Percentiles rank a stretch among this genome's conserved stretches.
Evolutionary conservation across 2,797 vertebrate genomes (phyloP).

Genomic region (Buceros bicornis): DNA sequence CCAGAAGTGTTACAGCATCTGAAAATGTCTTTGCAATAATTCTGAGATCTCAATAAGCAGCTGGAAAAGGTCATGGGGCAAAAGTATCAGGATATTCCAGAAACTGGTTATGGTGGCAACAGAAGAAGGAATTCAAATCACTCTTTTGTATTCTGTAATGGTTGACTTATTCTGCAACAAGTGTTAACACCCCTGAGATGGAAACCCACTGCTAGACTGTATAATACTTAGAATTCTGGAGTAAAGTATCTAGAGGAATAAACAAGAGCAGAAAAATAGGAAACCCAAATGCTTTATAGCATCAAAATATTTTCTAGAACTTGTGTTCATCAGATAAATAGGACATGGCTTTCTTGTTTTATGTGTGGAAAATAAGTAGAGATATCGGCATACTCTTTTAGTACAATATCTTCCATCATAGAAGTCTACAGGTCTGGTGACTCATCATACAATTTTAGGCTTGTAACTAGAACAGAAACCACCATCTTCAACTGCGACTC

Average conservation of each 20-base stretch:
- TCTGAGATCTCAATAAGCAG: not conserved
- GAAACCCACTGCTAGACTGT: not conserved
- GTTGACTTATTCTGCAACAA: not conserved
- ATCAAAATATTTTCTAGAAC: not conserved
- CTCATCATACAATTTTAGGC: slow-evolving; percentile 16
- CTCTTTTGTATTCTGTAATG: not conserved
- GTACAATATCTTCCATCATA: not conserved
- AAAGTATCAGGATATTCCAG: not conserved
- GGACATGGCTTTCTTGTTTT: not conserved
- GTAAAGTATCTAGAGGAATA: not conserved
- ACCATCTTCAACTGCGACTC: not conserved
- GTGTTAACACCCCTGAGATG: not conserved
- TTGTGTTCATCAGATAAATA: not conserved
- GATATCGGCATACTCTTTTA: not conserved
- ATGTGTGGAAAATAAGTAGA: not conserved
- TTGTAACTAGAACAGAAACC: not conserved
- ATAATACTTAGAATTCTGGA: not conserved
- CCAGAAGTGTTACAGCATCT: not conserved
- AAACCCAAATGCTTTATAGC: not conserved
- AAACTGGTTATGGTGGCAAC: not conserved
- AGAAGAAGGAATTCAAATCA: not conserved
- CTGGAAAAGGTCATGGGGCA: not conserved
- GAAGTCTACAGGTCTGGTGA: not conserved
- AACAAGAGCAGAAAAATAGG: not conserved
- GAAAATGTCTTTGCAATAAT: not conserved